A percentile compares a stretch with the other conserved stretches of the same genome.
These are phyloP conservation scores for Linhomoeus sp. DNA, from an alignment of 2,888 invertebrate species.

Conservation along the genomic window DNA sequence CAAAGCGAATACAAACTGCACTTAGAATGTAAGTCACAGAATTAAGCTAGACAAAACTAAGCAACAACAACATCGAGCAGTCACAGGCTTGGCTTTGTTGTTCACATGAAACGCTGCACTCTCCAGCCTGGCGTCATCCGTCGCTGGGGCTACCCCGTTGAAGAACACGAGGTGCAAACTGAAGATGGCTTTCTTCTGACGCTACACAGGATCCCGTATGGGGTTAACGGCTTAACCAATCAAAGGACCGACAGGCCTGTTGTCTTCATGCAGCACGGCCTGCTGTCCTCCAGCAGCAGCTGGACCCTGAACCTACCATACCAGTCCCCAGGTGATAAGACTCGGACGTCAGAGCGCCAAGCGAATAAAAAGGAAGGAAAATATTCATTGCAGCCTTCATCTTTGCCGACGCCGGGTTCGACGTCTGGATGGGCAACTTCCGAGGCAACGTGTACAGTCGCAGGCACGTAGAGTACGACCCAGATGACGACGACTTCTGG, in stretches of 20 bases:
- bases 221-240: constrained; percentile 20
- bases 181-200: constrained; percentile 59
- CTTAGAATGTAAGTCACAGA: too few relatives aligned
- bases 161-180: constrained; percentile 31
- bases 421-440: constrained; percentile 12
- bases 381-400: too few relatives aligned
- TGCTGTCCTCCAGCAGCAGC: constrained; percentile 48
- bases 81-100: too few relatives aligned
- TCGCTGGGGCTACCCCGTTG: too few relatives aligned
- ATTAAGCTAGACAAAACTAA: too few relatives aligned
- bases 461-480: constrained; percentile 40
- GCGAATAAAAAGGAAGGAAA: neutral
- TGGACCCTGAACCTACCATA: constrained; percentile 48
- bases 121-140: constrained; percentile 28
- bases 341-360: neutral
- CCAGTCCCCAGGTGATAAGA: neutral
- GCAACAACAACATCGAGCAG: too few relatives aligned
- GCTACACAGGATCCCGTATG: constrained; percentile 50
- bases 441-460: constrained; percentile 57
- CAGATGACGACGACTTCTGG: constrained; percentile 46
- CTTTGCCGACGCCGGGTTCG: too few relatives aligned
- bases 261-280: constrained; percentile 27
- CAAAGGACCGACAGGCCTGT: constrained; percentile 28
- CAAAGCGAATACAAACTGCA: too few relatives aligned
- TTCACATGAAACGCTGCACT: too few relatives aligned